Base-by-base conservation (phyloP, 1,140 invertebrate genomes). In the Brachionus rotundiformis region DNA sequence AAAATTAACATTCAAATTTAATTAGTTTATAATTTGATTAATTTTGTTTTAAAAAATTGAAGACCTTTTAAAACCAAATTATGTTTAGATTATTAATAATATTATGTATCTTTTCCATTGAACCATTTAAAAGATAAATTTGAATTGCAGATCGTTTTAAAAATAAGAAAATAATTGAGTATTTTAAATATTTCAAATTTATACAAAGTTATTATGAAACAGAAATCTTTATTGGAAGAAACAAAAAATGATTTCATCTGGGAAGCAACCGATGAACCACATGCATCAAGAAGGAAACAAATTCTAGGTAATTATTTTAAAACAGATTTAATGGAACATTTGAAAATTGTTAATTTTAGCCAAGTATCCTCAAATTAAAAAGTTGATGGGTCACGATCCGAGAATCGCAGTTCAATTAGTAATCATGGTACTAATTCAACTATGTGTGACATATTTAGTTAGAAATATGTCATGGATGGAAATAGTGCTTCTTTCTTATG, bases 201-300 rank as follows among this genome's bases (percentile, higher is more conserved):
- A n/a, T n/a, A n/a, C n/a, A n/a, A n/a, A n/a, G n/a, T n/a, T n/a
- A n/a, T n/a, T n/a, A n/a, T n/a, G n/a, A n/a, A n/a, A n/a, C n/a
- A n/a, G n/a, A n/a, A n/a, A n/a, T n/a, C n/a, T n/a, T n/a, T n/a
- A n/a, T n/a, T n/a, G n/a, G n/a, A 44, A 25, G 23, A 44, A 36
- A 31, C 7, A 33, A 16, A 29, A n/a, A 25, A 41, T 27, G 77
- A 82, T 41, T 82, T 82, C 16, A 33, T 36, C 25, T 98, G 96
- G 96, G 90, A 91, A 19, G 95, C 95, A 84, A 95, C 94, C 0
- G 95, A 98, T 87, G 97, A 99, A 88, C 97, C 97, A n/a, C 97
- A 99, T 88, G 96, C 95, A 0, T 92, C 92, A 82, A 90, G 97
- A 76, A 90, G 97, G 81, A 96, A 95, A 90, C 91, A 94, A 85